These are phyloP conservation scores for Sebastes schlegelii DNA, from an alignment of 2,113 vertebrate genomes.

Conservation along the genomic window DNA sequence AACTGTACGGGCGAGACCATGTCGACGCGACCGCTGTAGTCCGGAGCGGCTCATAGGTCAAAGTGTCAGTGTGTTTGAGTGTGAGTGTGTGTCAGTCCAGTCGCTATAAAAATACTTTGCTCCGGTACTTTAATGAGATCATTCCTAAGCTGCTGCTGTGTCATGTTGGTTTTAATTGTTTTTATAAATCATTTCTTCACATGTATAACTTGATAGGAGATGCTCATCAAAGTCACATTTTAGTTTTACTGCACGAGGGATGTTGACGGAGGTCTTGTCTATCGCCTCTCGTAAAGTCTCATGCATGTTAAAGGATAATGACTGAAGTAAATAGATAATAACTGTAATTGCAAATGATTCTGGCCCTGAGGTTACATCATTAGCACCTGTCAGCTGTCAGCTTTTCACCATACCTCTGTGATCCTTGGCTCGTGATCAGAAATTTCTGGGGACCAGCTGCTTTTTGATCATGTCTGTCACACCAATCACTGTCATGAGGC, in stretches of 20 bases:
- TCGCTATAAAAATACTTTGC: constrained; percentile 75
- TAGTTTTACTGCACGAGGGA: background rate
- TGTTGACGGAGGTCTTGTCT: background rate
- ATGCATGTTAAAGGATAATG: constrained; percentile 3
- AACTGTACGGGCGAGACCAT: constrained; percentile 73
- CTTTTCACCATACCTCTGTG: constrained; percentile 74
- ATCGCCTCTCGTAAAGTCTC: background rate
- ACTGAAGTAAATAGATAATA: background rate
- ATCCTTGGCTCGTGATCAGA: constrained; percentile 66
- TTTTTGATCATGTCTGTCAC: constrained; percentile 49
- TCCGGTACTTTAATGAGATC: constrained; percentile 68
- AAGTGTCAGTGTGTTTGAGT: constrained; percentile 65
- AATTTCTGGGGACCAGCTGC: constrained; percentile 56
- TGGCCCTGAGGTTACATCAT: constrained; percentile 68
- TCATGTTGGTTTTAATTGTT: constrained; percentile 61
- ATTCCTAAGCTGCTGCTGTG: constrained; percentile 53
- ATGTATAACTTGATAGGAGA: background rate
- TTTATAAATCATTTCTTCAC: constrained; percentile 34
- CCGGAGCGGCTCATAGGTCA: constrained; percentile 73
- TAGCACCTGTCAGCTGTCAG: constrained; percentile 76
- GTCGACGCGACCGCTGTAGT: constrained; percentile 70
- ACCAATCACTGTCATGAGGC: constrained; percentile 23
- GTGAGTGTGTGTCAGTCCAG: constrained; percentile 62
- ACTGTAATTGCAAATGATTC: constrained; percentile 27
- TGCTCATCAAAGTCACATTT: background rate